Conservation (phyloP, 37 sponge, comb jelly and placozoan species). For the Oscarella lobularis region DNA sequence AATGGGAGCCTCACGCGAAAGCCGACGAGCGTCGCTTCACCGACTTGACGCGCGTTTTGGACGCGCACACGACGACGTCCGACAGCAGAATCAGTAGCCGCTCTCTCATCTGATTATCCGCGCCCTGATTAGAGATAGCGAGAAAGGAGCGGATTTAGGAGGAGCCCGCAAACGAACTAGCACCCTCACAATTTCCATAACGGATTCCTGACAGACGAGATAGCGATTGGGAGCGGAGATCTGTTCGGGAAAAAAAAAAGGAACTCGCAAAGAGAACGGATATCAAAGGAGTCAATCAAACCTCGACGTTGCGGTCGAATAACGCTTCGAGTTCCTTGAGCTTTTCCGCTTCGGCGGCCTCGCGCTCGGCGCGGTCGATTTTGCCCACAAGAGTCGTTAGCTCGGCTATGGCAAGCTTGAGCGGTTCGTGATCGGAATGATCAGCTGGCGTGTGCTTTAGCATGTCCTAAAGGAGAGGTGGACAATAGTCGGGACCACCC, state of each 20-base stretch:
- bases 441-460: conserved; percentile 51
- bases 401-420: conserved; percentile 51
- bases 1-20: too few species aligned
- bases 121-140: neutral
- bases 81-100: neutral
- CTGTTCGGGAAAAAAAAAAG: too few species aligned
- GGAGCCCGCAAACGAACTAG: neutral
- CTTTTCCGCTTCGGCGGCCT: conserved; percentile 25
- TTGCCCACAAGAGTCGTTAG: conserved; percentile 49
- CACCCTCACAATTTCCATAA: neutral
- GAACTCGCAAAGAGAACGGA: too few species aligned
- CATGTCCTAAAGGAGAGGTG: conserved; percentile 44
- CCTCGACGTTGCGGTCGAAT: conserved; percentile 37
- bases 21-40: neutral
- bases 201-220: neutral
- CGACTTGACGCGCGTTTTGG: neutral
- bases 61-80: neutral
- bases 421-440: conserved; percentile 61
- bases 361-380: conserved; percentile 58
- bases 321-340: conserved; percentile 48
- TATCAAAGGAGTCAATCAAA: neutral
- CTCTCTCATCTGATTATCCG: neutral
- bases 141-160: too few species aligned
- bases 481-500: conserved; percentile 9
- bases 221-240: neutral